phyloP scores from a whole-genome alignment of 2,888 invertebrate species.

The Papilio gigon region DNA sequence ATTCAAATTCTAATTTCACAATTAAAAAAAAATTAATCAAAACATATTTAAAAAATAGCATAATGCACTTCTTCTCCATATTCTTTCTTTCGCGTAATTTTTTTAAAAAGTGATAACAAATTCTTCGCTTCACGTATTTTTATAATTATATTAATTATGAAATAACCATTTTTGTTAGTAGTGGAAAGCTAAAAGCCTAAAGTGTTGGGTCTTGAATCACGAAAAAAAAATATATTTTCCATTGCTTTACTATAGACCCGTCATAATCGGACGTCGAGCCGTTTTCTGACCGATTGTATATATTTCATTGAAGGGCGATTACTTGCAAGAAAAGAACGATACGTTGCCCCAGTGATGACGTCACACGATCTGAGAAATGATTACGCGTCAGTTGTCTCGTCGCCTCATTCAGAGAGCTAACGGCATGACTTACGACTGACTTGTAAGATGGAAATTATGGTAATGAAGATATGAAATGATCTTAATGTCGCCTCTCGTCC shows the following conservation, averaged over 20 bases:
- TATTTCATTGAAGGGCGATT: constrained; percentile 13
- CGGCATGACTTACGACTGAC: constrained; percentile 35
- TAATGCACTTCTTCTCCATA: no score
- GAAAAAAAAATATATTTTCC: no score
- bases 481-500: constrained; percentile 32
- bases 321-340: constrained; percentile 23
- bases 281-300: not conserved
- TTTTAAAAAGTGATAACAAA: no score
- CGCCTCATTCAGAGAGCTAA: constrained; percentile 34
- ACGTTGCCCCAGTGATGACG: constrained; percentile 30
- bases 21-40: no score
- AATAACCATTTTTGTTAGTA: no score
- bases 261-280: not conserved
- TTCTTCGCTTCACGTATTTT: no score
- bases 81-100: no score
- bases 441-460: constrained; percentile 41
- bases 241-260: not conserved
- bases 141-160: no score
- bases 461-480: constrained; percentile 40
- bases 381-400: not conserved
- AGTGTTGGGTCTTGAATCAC: no score
- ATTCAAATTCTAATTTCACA: no score
- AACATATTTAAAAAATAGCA: no score
- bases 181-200: no score
- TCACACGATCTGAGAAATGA: constrained; percentile 24